Percentiles rank a stretch among this genome's conserved stretches.
Conservation (phyloP, 2,113 vertebrate species). For the Hemicordylus capensis region DNA sequence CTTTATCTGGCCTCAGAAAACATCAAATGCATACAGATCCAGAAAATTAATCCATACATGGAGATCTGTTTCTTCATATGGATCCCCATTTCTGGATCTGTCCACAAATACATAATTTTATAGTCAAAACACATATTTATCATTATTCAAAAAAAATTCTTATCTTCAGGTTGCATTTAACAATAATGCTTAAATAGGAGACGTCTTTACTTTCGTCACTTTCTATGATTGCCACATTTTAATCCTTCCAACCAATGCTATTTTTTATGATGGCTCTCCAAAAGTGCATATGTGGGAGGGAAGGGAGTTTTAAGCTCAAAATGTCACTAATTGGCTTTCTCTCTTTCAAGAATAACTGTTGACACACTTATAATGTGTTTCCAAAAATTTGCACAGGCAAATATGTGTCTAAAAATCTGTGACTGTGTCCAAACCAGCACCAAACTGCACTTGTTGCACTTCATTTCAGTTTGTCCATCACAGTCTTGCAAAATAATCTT, state of each 20-base stretch:
- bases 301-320: rapidly evolving
- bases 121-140: neutral
- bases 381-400: neutral
- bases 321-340: neutral
- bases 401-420: neutral
- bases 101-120: neutral
- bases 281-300: neutral
- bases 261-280: neutral
- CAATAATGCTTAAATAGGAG: neutral
- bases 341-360: conserved; percentile 1
- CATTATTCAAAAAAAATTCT: neutral
- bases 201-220: neutral
- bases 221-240: neutral
- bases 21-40: too few relatives aligned
- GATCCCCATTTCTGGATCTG: neutral
- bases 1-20: too few relatives aligned
- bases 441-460: neutral
- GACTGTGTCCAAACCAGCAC: neutral
- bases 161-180: neutral
- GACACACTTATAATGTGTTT: conserved; percentile 7
- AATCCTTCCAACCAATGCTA: neutral
- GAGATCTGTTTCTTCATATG: neutral
- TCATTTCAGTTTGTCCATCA: neutral
- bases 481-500: neutral
- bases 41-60: neutral